phyloP scores from a whole-genome alignment of 2,888 invertebrate genomes.

The Xanthorhoe spadicearia region DNA sequence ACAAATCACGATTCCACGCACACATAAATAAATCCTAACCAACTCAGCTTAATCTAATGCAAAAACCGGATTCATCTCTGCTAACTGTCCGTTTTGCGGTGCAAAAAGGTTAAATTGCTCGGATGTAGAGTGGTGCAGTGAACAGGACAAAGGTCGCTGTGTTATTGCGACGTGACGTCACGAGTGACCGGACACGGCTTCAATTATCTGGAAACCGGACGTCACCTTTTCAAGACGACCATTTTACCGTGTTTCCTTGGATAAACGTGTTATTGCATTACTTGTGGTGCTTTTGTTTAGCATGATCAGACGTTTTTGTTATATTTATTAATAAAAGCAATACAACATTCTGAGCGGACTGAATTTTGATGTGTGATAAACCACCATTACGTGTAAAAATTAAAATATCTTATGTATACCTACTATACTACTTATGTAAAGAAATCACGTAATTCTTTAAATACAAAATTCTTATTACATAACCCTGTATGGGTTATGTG shows the following conservation, averaged over 20 bases:
- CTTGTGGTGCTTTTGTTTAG: no score
- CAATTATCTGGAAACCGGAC: constrained; percentile 13
- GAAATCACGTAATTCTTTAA: no score
- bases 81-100: constrained; percentile 43
- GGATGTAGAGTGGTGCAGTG: constrained; percentile 45
- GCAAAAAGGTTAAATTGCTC: constrained; percentile 61
- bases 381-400: no score
- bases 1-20: background rate
- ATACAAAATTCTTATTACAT: no score
- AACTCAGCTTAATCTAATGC: constrained; percentile 23
- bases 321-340: no score
- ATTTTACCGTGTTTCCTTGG: background rate
- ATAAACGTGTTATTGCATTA: background rate
- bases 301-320: no score
- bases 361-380: no score
- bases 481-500: no score
- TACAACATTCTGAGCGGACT: no score
- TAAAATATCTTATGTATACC: no score
- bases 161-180: constrained; percentile 37
- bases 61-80: constrained; percentile 44
- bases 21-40: constrained; percentile 1
- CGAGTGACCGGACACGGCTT: constrained; percentile 9
- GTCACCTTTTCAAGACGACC: background rate
- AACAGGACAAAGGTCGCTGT: constrained; percentile 52
- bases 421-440: no score